Conservation (phyloP, 2,888 invertebrate genomes). For the Hanleya hanleyi region DNA sequence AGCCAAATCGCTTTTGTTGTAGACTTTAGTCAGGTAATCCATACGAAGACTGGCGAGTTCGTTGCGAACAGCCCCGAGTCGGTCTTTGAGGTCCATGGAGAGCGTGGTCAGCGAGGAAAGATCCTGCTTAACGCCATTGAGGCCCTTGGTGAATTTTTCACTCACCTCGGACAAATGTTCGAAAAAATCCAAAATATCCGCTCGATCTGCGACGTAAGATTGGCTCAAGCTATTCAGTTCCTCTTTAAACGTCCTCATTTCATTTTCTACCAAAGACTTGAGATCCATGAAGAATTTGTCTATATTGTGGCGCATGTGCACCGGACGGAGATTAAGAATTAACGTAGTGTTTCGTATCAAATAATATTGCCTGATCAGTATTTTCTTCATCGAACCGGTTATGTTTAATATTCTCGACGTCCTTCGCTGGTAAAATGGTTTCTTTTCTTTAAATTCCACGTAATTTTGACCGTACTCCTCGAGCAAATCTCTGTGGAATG, state of each 20-base stretch:
- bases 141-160: background rate
- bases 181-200: background rate
- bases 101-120: background rate
- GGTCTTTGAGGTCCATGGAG: background rate
- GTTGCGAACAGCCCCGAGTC: background rate
- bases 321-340: background rate
- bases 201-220: background rate
- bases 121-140: background rate
- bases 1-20: background rate
- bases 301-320: background rate
- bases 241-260: background rate
- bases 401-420: background rate
- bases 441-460: slow-evolving; percentile 1
- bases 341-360: background rate
- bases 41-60: background rate
- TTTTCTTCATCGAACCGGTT: background rate
- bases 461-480: slow-evolving; percentile 8
- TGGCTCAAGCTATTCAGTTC: background rate
- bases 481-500: background rate
- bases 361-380: background rate
- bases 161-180: background rate
- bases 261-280: background rate
- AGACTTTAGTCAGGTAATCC: background rate
- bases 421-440: background rate
- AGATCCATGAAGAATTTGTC: background rate